phyloP scores from a whole-genome alignment of 2,113 vertebrate genomes.

The Siniperca knerii region DNA sequence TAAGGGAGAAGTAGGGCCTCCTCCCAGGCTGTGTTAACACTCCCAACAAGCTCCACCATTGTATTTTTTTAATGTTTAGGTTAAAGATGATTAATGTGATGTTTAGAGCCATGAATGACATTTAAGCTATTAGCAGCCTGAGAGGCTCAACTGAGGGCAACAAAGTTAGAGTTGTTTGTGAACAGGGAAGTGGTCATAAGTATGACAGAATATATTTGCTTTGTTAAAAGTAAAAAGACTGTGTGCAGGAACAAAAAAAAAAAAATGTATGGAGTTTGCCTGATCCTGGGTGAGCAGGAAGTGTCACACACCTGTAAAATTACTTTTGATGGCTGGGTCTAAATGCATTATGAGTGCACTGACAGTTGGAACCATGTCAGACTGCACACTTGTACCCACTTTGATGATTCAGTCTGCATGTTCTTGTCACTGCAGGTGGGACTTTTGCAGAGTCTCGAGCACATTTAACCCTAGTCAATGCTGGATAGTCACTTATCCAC shows the following conservation, averaged over 20 bases:
- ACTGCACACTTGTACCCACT: slow-evolving; percentile 6
- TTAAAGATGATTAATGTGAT: background rate
- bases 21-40: background rate
- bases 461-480: slow-evolving; percentile 17
- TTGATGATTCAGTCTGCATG: slow-evolving; percentile 39
- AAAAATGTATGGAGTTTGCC: background rate
- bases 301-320: background rate
- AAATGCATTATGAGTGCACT: background rate
- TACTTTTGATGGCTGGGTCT: slow-evolving; percentile 12
- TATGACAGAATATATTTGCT: background rate
- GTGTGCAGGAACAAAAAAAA: background rate
- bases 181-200: background rate
- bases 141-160: background rate
- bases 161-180: background rate
- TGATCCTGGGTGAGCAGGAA: background rate
- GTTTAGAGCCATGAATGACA: background rate
- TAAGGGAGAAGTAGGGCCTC: background rate
- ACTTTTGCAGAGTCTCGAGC: slow-evolving; percentile 12
- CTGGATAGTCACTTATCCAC: slow-evolving; percentile 25
- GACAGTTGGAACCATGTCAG: background rate
- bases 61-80: background rate
- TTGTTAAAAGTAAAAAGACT: background rate
- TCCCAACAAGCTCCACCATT: background rate
- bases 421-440: slow-evolving; percentile 37
- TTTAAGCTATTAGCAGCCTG: background rate